phyloP scores from a whole-genome alignment of 1,140 invertebrate genomes.

The Galleria mellonella region DNA sequence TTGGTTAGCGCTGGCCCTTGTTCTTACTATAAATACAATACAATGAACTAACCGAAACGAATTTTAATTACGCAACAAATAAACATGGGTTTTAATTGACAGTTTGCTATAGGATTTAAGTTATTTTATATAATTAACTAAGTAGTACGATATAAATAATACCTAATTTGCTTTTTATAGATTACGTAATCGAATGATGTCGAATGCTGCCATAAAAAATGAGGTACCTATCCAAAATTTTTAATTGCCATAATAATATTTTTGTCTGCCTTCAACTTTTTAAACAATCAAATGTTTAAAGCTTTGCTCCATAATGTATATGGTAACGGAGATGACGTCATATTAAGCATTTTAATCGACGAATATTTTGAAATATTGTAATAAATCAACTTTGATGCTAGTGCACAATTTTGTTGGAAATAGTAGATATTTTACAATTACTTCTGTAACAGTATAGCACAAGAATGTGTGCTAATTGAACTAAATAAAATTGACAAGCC shows the following conservation, averaged over 20 bases:
- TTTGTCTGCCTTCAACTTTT: slow-evolving; percentile 2
- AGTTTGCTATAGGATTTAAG: slow-evolving; percentile 31
- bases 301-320: slow-evolving; percentile 11
- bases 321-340: slow-evolving; percentile 3
- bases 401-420: slow-evolving; percentile 50
- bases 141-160: slow-evolving; percentile 33
- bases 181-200: background rate
- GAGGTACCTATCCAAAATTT: background rate
- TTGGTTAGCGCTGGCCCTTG: no score
- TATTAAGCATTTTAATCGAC: background rate
- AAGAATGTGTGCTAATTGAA: slow-evolving; percentile 49
- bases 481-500: slow-evolving; percentile 48
- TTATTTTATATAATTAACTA: slow-evolving; percentile 31
- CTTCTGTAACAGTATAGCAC: slow-evolving; percentile 52
- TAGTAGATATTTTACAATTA: slow-evolving; percentile 42
- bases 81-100: slow-evolving; percentile 29
- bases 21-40: background rate
- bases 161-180: slow-evolving; percentile 2
- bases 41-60: slow-evolving; percentile 32
- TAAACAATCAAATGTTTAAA: slow-evolving; percentile 5
- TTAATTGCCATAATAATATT: slow-evolving; percentile 22
- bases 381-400: slow-evolving; percentile 29
- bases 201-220: slow-evolving; percentile 25
- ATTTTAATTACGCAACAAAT: slow-evolving; percentile 30
- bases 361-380: slow-evolving; percentile 15